phyloP scores from a whole-genome alignment of 2,797 vertebrate species.

The Megalops cyprinoides region DNA sequence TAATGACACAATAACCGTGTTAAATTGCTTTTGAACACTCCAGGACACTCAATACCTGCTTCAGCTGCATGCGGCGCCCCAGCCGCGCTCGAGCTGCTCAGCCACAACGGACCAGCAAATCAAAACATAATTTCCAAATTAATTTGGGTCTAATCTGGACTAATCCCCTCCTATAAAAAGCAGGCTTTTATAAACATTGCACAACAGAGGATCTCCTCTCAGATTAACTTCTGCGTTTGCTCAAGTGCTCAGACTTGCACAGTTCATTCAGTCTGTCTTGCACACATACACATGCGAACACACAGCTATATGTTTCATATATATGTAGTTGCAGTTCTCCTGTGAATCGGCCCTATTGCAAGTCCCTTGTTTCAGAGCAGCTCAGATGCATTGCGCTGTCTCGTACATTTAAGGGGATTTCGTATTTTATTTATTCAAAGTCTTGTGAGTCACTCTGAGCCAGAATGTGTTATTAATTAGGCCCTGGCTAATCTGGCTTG shows the following conservation, averaged over 20 bases:
- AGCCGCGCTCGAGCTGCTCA: background rate
- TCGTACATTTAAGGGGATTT: constrained; percentile 9
- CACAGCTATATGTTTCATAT: no score
- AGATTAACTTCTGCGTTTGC: background rate
- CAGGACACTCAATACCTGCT: background rate
- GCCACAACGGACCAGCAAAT: background rate
- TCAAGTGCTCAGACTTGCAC: background rate
- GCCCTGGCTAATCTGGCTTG: constrained; percentile 26
- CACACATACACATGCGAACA: no score
- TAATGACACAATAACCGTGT: background rate
- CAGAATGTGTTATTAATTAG: constrained; percentile 36
- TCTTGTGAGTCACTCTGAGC: constrained; percentile 27
- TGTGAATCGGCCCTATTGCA: background rate
- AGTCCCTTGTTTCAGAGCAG: background rate
- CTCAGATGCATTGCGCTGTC: background rate
- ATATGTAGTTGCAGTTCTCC: background rate
- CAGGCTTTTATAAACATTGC: constrained; percentile 15
- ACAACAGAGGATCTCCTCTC: background rate
- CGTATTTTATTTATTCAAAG: constrained; percentile 34
- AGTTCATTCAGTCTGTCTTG: background rate
- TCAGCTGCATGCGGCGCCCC: background rate
- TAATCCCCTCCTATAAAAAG: background rate
- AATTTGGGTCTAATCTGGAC: constrained; percentile 15
- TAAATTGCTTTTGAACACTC: constrained; percentile 10
- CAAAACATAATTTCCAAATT: constrained; percentile 16